Percentiles rank a stretch among this genome's conserved stretches.
Conservation (phyloP, 2,113 vertebrate species). For the Sphaerodactylus townsendi region DNA sequence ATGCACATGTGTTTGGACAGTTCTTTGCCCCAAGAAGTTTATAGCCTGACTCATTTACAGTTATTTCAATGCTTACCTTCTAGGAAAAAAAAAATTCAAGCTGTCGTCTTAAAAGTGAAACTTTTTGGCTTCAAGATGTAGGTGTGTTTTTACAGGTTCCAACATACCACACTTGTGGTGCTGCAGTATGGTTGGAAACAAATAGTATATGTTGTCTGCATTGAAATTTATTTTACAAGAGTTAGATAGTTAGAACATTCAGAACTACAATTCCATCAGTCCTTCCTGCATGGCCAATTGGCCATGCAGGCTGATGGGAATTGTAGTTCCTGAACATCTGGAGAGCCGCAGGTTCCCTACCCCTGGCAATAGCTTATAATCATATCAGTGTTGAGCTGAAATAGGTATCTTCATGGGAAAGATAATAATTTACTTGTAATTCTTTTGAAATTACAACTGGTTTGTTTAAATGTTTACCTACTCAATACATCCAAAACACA, state of each 20-base stretch:
- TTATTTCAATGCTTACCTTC: neutral
- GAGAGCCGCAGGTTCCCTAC: too few species aligned
- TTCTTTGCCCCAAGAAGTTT: neutral
- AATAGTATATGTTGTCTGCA: neutral
- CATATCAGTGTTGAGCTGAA: neutral
- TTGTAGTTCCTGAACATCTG: too few species aligned
- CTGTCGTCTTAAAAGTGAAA: neutral
- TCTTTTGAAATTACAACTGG: neutral
- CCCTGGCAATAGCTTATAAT: constrained; percentile 26
- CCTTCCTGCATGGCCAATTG: too few species aligned
- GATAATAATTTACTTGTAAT: neutral
- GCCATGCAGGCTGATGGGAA: too few species aligned
- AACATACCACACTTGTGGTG: neutral
- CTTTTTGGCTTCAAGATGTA: neutral
- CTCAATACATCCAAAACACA: neutral
- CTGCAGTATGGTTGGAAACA: neutral
- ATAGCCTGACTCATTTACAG: neutral
- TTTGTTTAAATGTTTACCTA: neutral
- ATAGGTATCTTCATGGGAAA: neutral
- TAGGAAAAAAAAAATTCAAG: neutral
- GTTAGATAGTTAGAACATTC: too few species aligned
- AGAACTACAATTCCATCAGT: too few species aligned
- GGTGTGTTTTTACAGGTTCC: neutral
- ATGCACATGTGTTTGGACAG: too few species aligned
- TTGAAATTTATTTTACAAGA: constrained; percentile 9